A percentile compares a stretch with the other conserved stretches of the same genome.
Conservation (phyloP, 1,140 invertebrate species). For the Stegodyphus mimosarum region DNA sequence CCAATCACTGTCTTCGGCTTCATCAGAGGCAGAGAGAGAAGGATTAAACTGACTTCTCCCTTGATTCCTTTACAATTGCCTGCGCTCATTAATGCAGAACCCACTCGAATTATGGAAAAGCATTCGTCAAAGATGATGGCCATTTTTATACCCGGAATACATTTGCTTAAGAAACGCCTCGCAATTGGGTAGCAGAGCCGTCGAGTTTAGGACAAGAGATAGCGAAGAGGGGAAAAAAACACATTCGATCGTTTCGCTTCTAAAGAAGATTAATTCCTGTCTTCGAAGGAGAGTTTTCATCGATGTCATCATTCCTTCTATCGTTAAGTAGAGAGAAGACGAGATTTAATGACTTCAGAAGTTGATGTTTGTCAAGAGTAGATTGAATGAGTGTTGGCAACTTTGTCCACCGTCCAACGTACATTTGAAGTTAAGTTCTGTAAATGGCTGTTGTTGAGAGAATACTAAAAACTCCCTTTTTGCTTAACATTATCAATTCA, state of each 20-base stretch:
- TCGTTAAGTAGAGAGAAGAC: not conserved
- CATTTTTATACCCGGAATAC: slow-evolving; percentile 41
- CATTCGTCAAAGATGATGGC: slow-evolving; percentile 45
- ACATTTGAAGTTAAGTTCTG: not conserved
- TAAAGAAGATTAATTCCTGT: slow-evolving; percentile 46
- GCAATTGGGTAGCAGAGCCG: not conserved
- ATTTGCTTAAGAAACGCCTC: slow-evolving; percentile 33
- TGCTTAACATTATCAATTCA: too few relatives aligned
- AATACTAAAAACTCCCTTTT: too few relatives aligned
- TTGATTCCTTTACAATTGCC: slow-evolving; percentile 51
- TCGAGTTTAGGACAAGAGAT: slow-evolving; percentile 9
- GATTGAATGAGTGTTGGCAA: too few relatives aligned
- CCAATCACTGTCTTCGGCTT: slow-evolving; percentile 47
- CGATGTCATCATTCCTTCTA: slow-evolving; percentile 22
- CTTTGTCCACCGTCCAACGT: too few relatives aligned
- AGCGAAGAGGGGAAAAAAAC: not conserved
- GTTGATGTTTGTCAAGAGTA: not conserved
- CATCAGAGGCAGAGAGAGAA: slow-evolving; percentile 38
- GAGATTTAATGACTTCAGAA: not conserved
- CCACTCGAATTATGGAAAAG: slow-evolving; percentile 48
- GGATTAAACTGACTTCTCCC: slow-evolving; percentile 44
- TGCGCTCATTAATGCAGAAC: slow-evolving; percentile 46
- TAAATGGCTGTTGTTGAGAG: not conserved
- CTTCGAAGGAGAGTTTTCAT: slow-evolving; percentile 12
- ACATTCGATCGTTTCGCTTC: not conserved